Evolutionary conservation across 2,113 vertebrate genomes (phyloP).

Genomic region (Excalfactoria chinensis): DNA sequence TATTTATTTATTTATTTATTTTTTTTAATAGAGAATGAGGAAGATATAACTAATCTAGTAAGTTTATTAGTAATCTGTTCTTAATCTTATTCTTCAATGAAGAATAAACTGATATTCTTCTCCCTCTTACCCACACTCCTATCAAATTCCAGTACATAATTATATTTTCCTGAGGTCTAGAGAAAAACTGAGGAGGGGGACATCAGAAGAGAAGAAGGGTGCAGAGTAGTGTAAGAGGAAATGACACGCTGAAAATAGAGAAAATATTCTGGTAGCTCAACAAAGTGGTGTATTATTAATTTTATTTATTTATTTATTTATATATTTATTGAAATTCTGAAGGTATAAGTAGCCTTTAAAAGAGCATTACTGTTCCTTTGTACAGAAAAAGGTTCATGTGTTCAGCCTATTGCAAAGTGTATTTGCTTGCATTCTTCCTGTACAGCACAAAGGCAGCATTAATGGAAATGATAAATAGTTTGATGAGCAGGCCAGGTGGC

Average conservation of each 20-base stretch:
- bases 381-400: slow-evolving; percentile 33
- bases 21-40: neutral
- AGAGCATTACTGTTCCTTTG: slow-evolving; percentile 18
- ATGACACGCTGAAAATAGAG: neutral
- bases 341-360: slow-evolving; percentile 27
- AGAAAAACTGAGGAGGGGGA: neutral
- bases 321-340: neutral
- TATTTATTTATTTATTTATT: too few relatives aligned
- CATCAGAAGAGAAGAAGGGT: neutral
- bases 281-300: neutral
- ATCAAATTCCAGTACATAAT: neutral
- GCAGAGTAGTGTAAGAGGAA: neutral
- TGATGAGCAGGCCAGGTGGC: slow-evolving; percentile 76
- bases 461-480: slow-evolving; percentile 74
- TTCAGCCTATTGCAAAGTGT: slow-evolving; percentile 35
- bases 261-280: neutral
- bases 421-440: slow-evolving; percentile 58
- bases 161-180: neutral
- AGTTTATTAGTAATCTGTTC: neutral
- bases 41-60: neutral
- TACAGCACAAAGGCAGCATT: slow-evolving; percentile 59
- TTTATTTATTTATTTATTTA: neutral
- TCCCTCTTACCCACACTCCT: neutral
- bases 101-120: neutral
- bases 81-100: too few relatives aligned